Percentiles rank a stretch among this genome's conserved stretches.
These are phyloP conservation scores for Bombus vancouverensis DNA, from an alignment of 1,140 invertebrate genomes.

Conservation along the genomic window DNA sequence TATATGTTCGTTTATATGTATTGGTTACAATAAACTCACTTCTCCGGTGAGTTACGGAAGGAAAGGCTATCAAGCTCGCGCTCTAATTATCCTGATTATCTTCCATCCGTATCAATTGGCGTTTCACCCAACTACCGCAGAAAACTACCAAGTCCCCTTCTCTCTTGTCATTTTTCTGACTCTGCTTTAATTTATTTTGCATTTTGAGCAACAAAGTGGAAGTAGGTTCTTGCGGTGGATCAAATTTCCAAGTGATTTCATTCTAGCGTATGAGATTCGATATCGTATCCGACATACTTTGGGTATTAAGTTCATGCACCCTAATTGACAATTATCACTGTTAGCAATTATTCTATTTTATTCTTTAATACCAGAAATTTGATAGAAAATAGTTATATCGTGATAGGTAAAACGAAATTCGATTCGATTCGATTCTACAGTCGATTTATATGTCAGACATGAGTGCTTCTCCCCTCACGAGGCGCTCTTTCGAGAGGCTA, in stretches of 20 bases:
- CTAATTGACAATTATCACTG: background rate
- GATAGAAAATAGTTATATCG: background rate
- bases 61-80: background rate
- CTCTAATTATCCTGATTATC: constrained; percentile 23
- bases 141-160: too few species aligned
- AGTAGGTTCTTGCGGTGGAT: background rate
- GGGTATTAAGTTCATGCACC: too few species aligned
- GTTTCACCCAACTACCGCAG: background rate
- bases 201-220: background rate
- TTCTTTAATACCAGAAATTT: background rate
- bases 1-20: background rate
- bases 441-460: background rate
- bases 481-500: background rate
- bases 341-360: background rate
- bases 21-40: background rate
- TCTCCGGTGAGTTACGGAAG: constrained; percentile 7
- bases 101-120: background rate
- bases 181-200: background rate
- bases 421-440: background rate
- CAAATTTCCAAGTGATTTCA: background rate
- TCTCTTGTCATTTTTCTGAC: too few species aligned
- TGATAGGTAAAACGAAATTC: background rate
- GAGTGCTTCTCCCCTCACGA: constrained; percentile 17
- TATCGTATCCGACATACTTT: background rate
- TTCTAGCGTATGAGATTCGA: background rate